These are phyloP conservation scores for Diabrotica undecimpunctata DNA, from an alignment of 1,140 invertebrate genomes.

Conservation along the genomic window DNA sequence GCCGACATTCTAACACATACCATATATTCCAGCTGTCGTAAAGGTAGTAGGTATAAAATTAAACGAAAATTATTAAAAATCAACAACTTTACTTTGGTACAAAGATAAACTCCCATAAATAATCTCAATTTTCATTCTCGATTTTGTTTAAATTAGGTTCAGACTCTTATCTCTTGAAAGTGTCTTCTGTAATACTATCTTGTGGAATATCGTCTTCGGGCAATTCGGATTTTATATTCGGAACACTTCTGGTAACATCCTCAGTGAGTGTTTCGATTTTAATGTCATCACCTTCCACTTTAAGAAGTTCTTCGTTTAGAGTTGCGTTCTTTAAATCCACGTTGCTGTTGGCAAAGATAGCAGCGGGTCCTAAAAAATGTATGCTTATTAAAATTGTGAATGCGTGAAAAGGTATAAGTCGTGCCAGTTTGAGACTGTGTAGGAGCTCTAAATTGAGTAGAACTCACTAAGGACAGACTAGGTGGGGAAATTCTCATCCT, in stretches of 20 bases:
- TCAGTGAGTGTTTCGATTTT: constrained; percentile 50
- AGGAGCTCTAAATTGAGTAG: no score
- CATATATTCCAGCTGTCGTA: no score
- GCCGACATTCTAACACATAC: no score
- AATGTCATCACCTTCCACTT: constrained; percentile 47
- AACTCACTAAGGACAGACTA: no score
- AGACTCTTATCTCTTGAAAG: constrained; percentile 43
- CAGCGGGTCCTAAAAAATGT: constrained; percentile 60
- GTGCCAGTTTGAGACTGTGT: no score
- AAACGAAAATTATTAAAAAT: neutral
- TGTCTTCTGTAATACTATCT: constrained; percentile 27
- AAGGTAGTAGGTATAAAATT: neutral
- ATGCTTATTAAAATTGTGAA: no score
- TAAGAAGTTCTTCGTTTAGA: constrained; percentile 67
- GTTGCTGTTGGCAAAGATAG: constrained; percentile 86
- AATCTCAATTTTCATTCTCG: constrained; percentile 6
- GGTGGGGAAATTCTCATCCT: no score
- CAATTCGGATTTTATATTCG: constrained; percentile 43
- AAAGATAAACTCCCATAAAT: neutral
- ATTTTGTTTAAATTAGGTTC: constrained; percentile 37
- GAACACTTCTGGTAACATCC: constrained; percentile 41
- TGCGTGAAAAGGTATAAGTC: no score
- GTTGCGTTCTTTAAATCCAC: constrained; percentile 77
- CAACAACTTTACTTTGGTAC: constrained; percentile 3
- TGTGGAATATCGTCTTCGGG: constrained; percentile 40